These are phyloP conservation scores for Lasioglossum lativentre DNA, from an alignment of 2,888 invertebrate species.

Conservation along the genomic window DNA sequence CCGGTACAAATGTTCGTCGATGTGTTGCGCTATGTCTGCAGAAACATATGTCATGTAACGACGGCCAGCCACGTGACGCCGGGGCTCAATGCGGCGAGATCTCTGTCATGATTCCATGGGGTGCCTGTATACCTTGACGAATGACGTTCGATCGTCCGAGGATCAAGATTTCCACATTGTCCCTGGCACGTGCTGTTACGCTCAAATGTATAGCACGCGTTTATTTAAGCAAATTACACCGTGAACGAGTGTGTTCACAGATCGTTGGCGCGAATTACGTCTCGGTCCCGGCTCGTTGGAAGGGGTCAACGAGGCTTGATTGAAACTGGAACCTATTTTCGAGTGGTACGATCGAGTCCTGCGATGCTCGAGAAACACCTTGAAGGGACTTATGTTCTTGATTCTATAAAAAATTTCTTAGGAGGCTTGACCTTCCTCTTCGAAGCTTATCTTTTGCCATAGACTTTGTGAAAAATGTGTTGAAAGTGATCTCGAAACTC, in stretches of 20 bases:
- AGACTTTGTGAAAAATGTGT: too few species aligned
- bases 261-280: conserved; percentile 21
- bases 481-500: too few species aligned
- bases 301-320: conserved; percentile 26
- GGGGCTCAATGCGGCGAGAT: conserved; percentile 57
- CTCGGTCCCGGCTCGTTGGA: conserved; percentile 17
- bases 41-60: conserved; percentile 41
- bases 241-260: conserved; percentile 42
- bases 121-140: conserved; percentile 66
- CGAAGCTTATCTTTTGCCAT: too few species aligned
- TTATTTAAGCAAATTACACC: conserved; percentile 47
- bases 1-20: not conserved
- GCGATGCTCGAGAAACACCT: not conserved
- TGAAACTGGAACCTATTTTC: not conserved
- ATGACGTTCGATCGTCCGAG: conserved; percentile 65
- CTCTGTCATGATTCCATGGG: conserved; percentile 56
- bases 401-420: not conserved
- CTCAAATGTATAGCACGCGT: conserved; percentile 42
- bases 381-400: not conserved
- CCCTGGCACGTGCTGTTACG: conserved; percentile 67
- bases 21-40: conserved; percentile 14
- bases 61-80: conserved; percentile 51
- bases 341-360: not conserved
- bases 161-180: conserved; percentile 70
- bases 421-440: not conserved